These are phyloP conservation scores for Mesembrinibis cayennensis DNA, from an alignment of 2,113 vertebrate species.

Conservation along the genomic window DNA sequence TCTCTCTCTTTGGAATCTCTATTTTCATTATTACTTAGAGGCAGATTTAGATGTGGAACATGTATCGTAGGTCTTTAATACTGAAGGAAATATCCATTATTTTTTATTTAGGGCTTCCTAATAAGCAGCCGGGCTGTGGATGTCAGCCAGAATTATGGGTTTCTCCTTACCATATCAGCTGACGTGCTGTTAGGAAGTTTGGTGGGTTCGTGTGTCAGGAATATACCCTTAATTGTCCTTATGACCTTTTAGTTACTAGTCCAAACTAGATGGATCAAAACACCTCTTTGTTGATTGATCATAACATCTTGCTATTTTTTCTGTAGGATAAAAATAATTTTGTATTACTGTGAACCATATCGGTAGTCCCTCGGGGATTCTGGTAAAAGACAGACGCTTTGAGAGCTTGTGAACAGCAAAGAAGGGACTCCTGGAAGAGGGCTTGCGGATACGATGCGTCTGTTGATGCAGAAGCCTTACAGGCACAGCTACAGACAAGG, in stretches of 20 bases:
- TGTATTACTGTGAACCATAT: not conserved
- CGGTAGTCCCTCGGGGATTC: not conserved
- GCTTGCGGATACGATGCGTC: not conserved
- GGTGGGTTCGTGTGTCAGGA: not conserved
- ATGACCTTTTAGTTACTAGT: not conserved
- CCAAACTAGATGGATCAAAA: not conserved
- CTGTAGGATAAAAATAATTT: not conserved
- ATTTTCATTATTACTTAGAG: not conserved
- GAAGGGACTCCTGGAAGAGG: not conserved
- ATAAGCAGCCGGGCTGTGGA: not conserved
- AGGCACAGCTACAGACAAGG: not conserved
- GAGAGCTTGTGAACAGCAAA: not conserved
- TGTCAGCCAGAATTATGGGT: not conserved
- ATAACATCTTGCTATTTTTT: not conserved
- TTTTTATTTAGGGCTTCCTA: not conserved
- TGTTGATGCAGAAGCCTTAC: not conserved
- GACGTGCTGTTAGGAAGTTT: not conserved
- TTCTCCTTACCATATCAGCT: not conserved
- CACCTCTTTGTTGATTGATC: not conserved
- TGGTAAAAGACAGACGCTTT: not conserved
- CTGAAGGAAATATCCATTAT: not conserved
- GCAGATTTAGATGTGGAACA: not conserved
- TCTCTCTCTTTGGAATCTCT: not conserved
- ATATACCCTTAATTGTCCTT: not conserved
- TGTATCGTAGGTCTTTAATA: not conserved